These are phyloP conservation scores for Amiota mariae DNA, from an alignment of 2,888 invertebrate species.

Conservation along the genomic window DNA sequence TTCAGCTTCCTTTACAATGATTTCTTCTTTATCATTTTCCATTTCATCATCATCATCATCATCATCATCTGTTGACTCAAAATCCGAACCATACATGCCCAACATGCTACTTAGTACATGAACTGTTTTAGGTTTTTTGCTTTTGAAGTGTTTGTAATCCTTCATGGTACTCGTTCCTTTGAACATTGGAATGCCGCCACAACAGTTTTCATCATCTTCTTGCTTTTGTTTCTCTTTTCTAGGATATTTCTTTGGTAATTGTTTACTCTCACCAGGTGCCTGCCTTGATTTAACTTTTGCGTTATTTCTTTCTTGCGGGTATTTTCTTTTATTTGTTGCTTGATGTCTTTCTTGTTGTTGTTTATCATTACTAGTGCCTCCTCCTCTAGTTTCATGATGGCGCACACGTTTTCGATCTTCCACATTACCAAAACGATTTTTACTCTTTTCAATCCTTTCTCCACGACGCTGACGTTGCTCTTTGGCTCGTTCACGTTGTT, in stretches of 20 bases:
- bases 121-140: slow-evolving; percentile 37
- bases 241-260: no score
- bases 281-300: neutral
- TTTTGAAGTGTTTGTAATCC: slow-evolving; percentile 55
- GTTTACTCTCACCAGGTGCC: neutral
- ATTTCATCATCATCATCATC: slow-evolving; percentile 32
- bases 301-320: neutral
- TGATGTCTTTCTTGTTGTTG: slow-evolving; percentile 12
- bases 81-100: slow-evolving; percentile 70
- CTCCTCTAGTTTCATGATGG: slow-evolving; percentile 2
- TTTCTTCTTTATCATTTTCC: slow-evolving; percentile 14
- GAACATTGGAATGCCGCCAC: slow-evolving; percentile 50
- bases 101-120: slow-evolving; percentile 62
- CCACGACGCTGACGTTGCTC: slow-evolving; percentile 83
- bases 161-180: slow-evolving; percentile 58
- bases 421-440: slow-evolving; percentile 72
- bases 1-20: neutral
- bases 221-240: no score
- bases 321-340: neutral
- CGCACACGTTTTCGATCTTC: slow-evolving; percentile 69
- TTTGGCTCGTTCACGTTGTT: slow-evolving; percentile 77
- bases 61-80: slow-evolving; percentile 39
- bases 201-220: slow-evolving; percentile 9
- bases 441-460: slow-evolving; percentile 78
- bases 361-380: slow-evolving; percentile 19